These are phyloP conservation scores for Gila robusta DNA, from an alignment of 2,797 vertebrate genomes.

Conservation along the genomic window DNA sequence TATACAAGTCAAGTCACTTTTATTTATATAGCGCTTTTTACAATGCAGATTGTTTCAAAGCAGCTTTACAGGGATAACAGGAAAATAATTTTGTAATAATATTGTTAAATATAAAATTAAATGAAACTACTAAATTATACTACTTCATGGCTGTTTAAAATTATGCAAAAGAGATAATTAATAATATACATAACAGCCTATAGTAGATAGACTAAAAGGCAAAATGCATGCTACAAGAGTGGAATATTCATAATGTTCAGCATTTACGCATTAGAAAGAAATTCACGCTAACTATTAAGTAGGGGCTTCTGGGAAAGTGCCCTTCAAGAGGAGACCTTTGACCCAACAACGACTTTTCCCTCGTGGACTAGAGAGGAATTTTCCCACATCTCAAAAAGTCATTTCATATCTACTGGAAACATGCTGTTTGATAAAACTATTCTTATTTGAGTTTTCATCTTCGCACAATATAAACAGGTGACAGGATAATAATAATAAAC, in stretches of 20 bases:
- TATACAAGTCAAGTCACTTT: neutral
- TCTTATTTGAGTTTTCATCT: conserved; percentile 18
- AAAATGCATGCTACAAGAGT: neutral
- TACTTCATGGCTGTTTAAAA: neutral
- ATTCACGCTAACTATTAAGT: neutral
- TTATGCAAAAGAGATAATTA: conserved; percentile 1
- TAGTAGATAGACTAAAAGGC: neutral
- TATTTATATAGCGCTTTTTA: no score
- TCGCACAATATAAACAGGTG: conserved; percentile 30
- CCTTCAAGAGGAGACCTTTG: conserved; percentile 55
- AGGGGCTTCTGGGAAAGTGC: conserved; percentile 48
- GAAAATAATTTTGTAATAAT: no score
- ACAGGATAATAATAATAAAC: neutral
- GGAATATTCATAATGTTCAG: neutral
- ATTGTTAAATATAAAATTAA: no score
- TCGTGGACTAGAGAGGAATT: conserved; percentile 63
- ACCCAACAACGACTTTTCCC: conserved; percentile 51
- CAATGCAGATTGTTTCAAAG: no score
- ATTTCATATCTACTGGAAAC: conserved; percentile 57
- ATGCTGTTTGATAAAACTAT: conserved; percentile 56
- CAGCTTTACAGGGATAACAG: no score
- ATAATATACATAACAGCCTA: neutral
- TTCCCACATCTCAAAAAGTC: conserved; percentile 71
- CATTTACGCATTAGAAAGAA: conserved; percentile 9
- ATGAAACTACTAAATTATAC: neutral